Percentiles rank a stretch among this genome's conserved stretches.
Conservation (phyloP, 1,140 invertebrate genomes). For the Tachypleus tridentatus region DNA sequence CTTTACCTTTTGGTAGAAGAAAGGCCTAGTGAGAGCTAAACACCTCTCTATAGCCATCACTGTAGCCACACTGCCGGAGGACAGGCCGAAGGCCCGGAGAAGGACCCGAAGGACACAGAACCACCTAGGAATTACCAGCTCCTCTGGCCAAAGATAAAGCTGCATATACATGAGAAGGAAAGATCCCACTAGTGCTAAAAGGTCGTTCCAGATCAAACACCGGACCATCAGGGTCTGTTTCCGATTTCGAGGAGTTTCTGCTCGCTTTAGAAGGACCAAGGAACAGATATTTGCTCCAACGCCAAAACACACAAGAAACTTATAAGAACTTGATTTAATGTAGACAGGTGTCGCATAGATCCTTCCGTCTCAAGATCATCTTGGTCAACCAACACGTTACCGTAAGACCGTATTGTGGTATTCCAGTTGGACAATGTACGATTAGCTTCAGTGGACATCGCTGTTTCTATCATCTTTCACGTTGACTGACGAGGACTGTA, state of each 20-base stretch:
- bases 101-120: conserved; percentile 54
- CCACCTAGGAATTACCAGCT: conserved; percentile 13
- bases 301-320: conserved; percentile 44
- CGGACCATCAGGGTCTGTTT: conserved; percentile 67
- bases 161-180: conserved; percentile 46
- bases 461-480: no score
- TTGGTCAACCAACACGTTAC: no score
- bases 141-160: conserved; percentile 33
- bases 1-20: conserved; percentile 71
- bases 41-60: conserved; percentile 77
- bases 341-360: conserved; percentile 11
- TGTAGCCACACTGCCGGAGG: conserved; percentile 70
- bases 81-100: conserved; percentile 65
- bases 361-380: no score
- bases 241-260: conserved; percentile 42
- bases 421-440: no score
- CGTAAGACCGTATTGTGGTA: no score
- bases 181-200: conserved; percentile 48
- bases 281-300: conserved; percentile 46
- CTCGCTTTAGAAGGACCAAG: conserved; percentile 43
- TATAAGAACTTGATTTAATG: conserved; percentile 35
- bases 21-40: conserved; percentile 70
- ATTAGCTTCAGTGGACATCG: no score
- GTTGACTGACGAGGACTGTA: no score
- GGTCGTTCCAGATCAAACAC: conserved; percentile 61